phyloP scores from a whole-genome alignment of 2,888 invertebrate species.

The Acronicta alni region DNA sequence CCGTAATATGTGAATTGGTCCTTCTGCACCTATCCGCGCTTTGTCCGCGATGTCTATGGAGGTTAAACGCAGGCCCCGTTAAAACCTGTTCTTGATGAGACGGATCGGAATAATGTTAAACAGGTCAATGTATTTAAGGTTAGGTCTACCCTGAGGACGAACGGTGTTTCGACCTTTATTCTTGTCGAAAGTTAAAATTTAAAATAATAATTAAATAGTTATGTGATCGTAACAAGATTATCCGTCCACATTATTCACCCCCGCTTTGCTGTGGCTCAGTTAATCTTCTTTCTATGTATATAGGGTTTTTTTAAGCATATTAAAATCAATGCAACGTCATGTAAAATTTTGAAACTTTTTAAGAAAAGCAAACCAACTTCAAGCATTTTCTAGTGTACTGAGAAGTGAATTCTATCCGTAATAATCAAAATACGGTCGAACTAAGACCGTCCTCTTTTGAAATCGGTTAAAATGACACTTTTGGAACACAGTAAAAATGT shows the following conservation, averaged over 20 bases:
- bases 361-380: no score
- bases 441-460: no score
- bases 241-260: not conserved
- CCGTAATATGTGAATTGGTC: constrained; percentile 7
- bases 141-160: constrained; percentile 20
- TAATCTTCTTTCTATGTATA: no score
- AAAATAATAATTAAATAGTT: not conserved
- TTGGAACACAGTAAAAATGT: not conserved
- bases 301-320: no score
- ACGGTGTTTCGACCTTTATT: not conserved
- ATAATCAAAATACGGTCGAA: no score
- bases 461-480: not conserved
- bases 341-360: no score
- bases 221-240: not conserved
- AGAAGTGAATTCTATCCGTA: no score
- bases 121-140: constrained; percentile 45
- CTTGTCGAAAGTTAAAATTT: constrained; percentile 9
- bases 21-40: constrained; percentile 16
- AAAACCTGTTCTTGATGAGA: constrained; percentile 53
- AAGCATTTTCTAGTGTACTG: no score
- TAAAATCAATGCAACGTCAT: no score
- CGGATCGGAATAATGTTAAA: constrained; percentile 35
- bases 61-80: constrained; percentile 49
- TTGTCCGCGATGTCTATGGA: constrained; percentile 34
- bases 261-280: no score